These are phyloP conservation scores for Cebus imitator DNA, from an alignment of 2,113 vertebrate genomes.

Conservation along the genomic window DNA sequence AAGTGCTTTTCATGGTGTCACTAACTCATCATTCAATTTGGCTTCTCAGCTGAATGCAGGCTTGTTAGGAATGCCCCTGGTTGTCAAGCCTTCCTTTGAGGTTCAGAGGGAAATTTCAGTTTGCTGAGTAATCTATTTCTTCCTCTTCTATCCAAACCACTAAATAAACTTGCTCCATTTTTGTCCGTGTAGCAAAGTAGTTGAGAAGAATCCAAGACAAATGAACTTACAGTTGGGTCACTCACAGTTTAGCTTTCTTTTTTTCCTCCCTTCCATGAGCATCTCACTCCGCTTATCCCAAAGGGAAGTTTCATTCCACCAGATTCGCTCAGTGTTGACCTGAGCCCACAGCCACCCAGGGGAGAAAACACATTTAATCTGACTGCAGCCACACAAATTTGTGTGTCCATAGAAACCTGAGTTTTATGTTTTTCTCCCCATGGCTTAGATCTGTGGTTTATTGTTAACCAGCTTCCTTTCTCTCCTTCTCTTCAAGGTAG, in stretches of 20 bases:
- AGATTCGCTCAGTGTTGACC: background rate
- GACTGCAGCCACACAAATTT: background rate
- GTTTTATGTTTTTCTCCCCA: conserved; percentile 55
- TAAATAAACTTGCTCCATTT: conserved; percentile 73
- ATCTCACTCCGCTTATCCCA: rapidly evolving
- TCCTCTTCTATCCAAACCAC: conserved; percentile 76
- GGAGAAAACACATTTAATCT: background rate
- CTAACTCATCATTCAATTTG: background rate
- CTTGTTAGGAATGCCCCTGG: background rate
- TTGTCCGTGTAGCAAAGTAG: conserved; percentile 64
- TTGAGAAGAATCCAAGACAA: conserved; percentile 50
- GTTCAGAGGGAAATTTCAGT: conserved; percentile 70
- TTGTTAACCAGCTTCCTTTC: conserved; percentile 78
- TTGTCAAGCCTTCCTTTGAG: conserved; percentile 59
- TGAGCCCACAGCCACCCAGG: background rate
- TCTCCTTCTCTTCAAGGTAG: conserved; percentile 72
- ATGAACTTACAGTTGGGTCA: background rate
- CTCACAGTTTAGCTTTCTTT: background rate
- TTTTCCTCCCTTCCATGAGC: rapidly evolving
- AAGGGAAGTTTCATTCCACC: background rate
- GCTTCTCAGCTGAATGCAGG: background rate
- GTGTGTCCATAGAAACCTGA: conserved; percentile 63
- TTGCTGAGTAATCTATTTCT: conserved; percentile 68
- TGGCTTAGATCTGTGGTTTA: conserved; percentile 65
- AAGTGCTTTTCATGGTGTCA: background rate